Base-by-base conservation (phyloP, 2,797 vertebrate genomes). In the Setipinna tenuifilis region DNA sequence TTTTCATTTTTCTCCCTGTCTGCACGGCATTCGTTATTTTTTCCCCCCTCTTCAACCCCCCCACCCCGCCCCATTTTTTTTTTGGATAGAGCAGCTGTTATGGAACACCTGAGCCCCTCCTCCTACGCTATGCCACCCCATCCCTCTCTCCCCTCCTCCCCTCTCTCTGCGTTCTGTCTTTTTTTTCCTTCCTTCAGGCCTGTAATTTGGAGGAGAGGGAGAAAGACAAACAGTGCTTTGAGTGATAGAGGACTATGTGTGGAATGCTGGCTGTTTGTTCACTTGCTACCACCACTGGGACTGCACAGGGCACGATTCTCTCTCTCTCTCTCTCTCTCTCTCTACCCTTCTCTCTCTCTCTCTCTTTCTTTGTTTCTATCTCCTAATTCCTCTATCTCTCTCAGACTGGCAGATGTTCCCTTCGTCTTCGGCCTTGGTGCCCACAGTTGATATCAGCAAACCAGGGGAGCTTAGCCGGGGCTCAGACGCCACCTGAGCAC, bases 31-130 rank as follows among this genome's bases (percentile, higher is more conserved):
- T 83, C 85, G 21, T 57, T 87, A 81, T 23, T 86, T 46, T 85
- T 61, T 83, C 9, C 9, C 50, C 14, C 14, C 50, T 54, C 50
- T 54, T 54, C 50, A n/a, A n/a, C 14, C 50, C 9, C 7, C 10
- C 10, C 46, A 48, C 10, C 46, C 46, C 46, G 78, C 84, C 68
- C 54, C 28, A 88, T 61, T 61, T 62, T 90, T 88, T 90, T 87
- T 87, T 87, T 90, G 92, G 86, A 83, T 80, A 88, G 82, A 91
- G 86, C 95, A 95, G 93, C 94, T 96, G 95, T 94, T 94, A 85
- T 81, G 84, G 87, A 91, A 92, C 94, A 95, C 95, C 94, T 95
- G 94, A 94, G 93, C 87, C 86, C 86, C 85, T 86, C 88, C 44
- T 75, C 84, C 50, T 89, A 83, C 87, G 84, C 86, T 82, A n/a